These are phyloP conservation scores for Ennomos quercinarius DNA, from an alignment of 2,888 invertebrate genomes.

Conservation along the genomic window DNA sequence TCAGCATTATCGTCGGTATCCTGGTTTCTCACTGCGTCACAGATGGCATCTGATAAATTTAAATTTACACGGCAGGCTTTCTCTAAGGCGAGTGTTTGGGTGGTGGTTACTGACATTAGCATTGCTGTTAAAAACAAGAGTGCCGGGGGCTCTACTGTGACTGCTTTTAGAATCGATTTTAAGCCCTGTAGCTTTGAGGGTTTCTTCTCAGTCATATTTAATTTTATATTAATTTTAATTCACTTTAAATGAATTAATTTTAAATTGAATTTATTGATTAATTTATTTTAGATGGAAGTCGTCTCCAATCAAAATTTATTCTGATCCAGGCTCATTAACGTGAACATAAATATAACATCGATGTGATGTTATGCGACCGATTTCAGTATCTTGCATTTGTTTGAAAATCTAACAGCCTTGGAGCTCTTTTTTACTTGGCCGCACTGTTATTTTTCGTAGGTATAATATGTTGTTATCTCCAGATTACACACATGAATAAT, in stretches of 20 bases:
- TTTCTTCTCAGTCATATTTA: conserved; percentile 10
- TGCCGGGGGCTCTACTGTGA: conserved; percentile 14
- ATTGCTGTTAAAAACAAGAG: conserved; percentile 1
- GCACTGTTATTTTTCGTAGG: no score
- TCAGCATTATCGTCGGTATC: conserved; percentile 82
- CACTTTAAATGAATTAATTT: not conserved
- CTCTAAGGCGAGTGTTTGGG: conserved; percentile 27
- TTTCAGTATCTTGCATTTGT: no score
- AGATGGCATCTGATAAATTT: conserved; percentile 86
- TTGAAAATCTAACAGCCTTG: no score
- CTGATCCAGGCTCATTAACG: no score
- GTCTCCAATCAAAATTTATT: no score
- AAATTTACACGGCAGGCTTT: conserved; percentile 85
- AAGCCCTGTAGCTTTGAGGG: not conserved
- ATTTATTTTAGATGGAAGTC: no score
- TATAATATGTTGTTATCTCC: no score
- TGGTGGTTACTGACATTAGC: conserved; percentile 81
- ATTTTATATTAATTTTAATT: not conserved
- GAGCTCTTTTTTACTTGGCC: no score
- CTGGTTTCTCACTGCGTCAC: conserved; percentile 86
- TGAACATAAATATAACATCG: no score
- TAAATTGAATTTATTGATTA: not conserved
- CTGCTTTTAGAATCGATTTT: not conserved
- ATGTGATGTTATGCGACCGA: no score
- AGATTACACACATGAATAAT: no score